Conservation (phyloP, 2,888 invertebrate species). For the Schizaphis graminum region DNA sequence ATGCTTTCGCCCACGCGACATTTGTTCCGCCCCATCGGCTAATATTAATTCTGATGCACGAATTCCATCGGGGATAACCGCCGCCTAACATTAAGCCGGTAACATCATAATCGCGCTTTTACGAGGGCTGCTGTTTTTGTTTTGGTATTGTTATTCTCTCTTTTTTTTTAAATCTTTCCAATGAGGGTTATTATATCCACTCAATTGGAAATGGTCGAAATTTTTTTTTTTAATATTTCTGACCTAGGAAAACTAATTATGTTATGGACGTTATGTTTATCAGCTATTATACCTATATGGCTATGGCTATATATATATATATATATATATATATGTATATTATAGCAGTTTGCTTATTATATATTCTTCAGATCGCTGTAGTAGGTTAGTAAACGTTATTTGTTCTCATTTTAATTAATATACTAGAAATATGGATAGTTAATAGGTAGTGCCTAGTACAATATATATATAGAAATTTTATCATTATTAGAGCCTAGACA, state of each 20-base stretch:
- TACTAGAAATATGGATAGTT: too few species aligned
- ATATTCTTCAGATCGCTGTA: background rate
- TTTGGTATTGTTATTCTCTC: background rate
- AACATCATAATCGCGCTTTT: background rate
- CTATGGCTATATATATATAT: too few species aligned
- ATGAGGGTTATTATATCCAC: conserved; percentile 5
- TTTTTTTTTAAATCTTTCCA: conserved; percentile 1
- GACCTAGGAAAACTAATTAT: background rate
- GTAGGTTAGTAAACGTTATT: background rate
- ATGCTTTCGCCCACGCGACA: conserved; percentile 30
- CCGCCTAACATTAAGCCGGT: conserved; percentile 44
- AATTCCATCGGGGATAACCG: conserved; percentile 57
- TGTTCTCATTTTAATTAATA: background rate
- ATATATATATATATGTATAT: background rate
- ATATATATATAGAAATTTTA: background rate
- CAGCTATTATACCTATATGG: too few species aligned
- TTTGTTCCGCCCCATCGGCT: conserved; percentile 61
- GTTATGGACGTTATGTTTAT: background rate
- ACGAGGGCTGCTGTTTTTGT: background rate
- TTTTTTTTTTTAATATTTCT: conserved; percentile 17
- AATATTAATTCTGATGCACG: conserved; percentile 63
- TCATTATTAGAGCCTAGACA: background rate
- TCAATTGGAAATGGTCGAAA: conserved; percentile 27
- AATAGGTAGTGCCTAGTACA: background rate
- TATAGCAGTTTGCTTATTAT: background rate